Evolutionary conservation across 2,888 invertebrate genomes (phyloP), one percentile per base, ranked within the genome.

Genomic region (Isoperla grammatica): DNA sequence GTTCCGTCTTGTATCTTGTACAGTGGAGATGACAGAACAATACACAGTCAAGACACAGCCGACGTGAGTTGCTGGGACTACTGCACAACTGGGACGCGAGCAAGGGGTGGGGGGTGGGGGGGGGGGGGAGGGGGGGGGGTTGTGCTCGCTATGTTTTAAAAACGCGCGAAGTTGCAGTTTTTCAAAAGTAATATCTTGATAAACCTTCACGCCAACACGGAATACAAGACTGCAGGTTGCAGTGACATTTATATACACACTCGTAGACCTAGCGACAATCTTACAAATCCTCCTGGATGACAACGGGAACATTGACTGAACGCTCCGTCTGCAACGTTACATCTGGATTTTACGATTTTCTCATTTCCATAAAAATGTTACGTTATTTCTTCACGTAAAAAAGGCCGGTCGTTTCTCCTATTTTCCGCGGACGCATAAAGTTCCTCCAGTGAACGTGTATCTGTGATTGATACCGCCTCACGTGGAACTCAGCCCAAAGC

Each of bases 351-450:
- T 39, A 39, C 17, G 39, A 53, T 53, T 22, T 29, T 53, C 39
- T 53, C 53, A 39, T 53, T 53, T 39, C 39, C 39, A 37, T 53
- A 53, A 53, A 49, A 53, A 39, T 53, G 39, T 53, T 6, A 53
- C n/a, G 20, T 39, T 53, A 19, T 22, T 37, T 22, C 37, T 19
- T 19, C 8, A 9, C 35, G 53, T 19, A 2, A 22, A 22, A 22
- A 8, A 29, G 35, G 15, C 15, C 15, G n/a, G n/a, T n/a, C n/a
- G n/a, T n/a, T n/a, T n/a, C n/a, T n/a, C n/a, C n/a, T 15, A 23
- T 20, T 48, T 48, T 22, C 13, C 29, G 35, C 13, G 12, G 35
- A n/a, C 29, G 23, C 13, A 48, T 50, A n/a, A n/a, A 23, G 15
- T 6, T 35, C 15, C 29, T 29, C 5, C 29, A 22, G n/a, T 19